Evolutionary conservation across 1,140 invertebrate genomes (phyloP), one percentile per base, ranked within the genome.

Genomic region (Nebria ingens): DNA sequence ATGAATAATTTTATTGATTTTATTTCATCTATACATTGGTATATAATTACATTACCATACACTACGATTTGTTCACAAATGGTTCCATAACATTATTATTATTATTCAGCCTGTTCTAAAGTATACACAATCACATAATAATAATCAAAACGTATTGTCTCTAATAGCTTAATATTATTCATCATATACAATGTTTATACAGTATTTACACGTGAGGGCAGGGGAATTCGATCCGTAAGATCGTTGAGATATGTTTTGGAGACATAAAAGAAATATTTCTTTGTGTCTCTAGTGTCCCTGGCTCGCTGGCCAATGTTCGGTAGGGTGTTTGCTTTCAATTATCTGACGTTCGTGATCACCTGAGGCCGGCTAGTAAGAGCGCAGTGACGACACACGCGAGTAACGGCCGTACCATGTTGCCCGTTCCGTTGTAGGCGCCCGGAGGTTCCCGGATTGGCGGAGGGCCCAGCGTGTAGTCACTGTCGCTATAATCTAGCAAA

Each of bases 361-460:
- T 45, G 40, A 45, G 40, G 40, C 40, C 40, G 15, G 40, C 40
- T 4, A 45, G 40, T 12, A 45, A 17, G 3, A 45, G 6, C 51
- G 23, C 21, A 6, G 12, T 6, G 13, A 21, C 40, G 23, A 50
- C 25, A 53, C 57, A 59, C 52, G 56, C 52, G 54, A 59, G 53
- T 34, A 54, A 34, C 50, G 38, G 23, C 21, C 52, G 52, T 4
- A 42, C 19, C 6, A 12, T n/a, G 52, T 9, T 4, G 21, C 21
- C n/a, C 23, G 52, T 29, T 12, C 21, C 54, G 51, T 64, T 67
- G 62, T 61, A 65, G 38, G 65, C 64, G 51, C 64, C 63, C 20
- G 66, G 66, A 22, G 65, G 65, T 49, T 68, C 65, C 38, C 62
- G 64, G 38, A 68, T 65, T 12, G 64, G 65, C 9, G 66, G 63